phyloP scores from a whole-genome alignment of 2,113 vertebrate species.

The Rhynchomys soricoides region DNA sequence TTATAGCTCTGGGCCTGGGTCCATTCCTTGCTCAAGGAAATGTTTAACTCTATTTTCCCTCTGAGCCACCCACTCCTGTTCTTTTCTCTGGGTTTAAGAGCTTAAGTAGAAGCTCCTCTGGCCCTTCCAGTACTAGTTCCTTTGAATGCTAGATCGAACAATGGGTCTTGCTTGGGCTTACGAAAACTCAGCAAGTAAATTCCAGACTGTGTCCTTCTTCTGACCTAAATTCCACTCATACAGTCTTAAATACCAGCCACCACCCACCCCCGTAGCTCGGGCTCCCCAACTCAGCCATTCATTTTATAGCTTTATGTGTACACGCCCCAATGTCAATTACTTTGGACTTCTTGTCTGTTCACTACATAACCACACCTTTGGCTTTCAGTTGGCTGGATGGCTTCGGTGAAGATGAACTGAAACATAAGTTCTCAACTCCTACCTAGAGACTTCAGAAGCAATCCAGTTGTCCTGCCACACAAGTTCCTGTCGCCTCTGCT shows the following conservation, averaged over 20 bases:
- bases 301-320: background rate
- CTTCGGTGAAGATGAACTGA: background rate
- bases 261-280: background rate
- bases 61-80: constrained; percentile 33
- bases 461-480: background rate
- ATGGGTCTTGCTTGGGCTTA: constrained; percentile 29
- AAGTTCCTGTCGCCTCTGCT: background rate
- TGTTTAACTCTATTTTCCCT: constrained; percentile 58
- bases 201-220: background rate
- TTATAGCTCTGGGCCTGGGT: constrained; percentile 50
- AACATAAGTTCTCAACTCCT: background rate
- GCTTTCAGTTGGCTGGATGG: background rate
- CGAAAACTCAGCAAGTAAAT: background rate
- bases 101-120: constrained; percentile 7
- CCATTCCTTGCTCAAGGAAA: constrained; percentile 64
- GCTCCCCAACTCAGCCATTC: background rate
- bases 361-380: background rate
- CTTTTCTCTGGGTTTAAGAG: background rate
- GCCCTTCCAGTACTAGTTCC: background rate
- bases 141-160: background rate
- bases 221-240: background rate
- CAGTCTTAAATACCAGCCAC: constrained; percentile 4
- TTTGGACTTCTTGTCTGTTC: background rate
- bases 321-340: background rate
- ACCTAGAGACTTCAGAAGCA: background rate